phyloP scores from a whole-genome alignment of 1,140 invertebrate genomes.

The Armadillidium nasatum region DNA sequence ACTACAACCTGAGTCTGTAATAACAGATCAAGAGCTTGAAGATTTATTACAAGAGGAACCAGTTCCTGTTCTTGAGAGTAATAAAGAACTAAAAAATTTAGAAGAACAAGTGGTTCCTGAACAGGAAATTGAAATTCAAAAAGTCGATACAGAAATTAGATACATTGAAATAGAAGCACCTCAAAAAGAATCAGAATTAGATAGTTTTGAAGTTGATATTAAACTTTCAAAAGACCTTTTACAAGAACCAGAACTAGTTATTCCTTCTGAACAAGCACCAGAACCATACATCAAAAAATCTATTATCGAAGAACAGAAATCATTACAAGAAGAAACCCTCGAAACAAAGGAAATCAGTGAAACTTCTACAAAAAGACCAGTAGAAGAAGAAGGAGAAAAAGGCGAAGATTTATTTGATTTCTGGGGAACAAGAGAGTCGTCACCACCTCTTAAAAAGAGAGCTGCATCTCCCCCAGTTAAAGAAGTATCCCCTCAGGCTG shows the following conservation, averaged over 20 bases:
- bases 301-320: neutral
- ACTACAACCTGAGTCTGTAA: no score
- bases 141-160: neutral
- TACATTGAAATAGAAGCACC: neutral
- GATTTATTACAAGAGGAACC: no score
- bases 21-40: no score
- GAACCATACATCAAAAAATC: no score
- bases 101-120: no score
- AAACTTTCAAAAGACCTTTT: no score
- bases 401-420: neutral
- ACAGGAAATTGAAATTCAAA: no score
- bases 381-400: neutral
- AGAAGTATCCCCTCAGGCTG: neutral
- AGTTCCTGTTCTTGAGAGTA: neutral
- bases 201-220: no score
- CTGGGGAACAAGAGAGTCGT: neutral
- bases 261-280: no score
- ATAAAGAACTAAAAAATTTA: neutral
- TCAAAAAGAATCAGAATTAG: neutral
- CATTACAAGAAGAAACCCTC: neutral
- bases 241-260: no score
- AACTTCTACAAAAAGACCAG: neutral
- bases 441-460: neutral
- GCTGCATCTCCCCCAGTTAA: neutral
- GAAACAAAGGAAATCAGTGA: neutral